Conservation (phyloP, 1,140 invertebrate genomes). For the Nebria ingens region DNA sequence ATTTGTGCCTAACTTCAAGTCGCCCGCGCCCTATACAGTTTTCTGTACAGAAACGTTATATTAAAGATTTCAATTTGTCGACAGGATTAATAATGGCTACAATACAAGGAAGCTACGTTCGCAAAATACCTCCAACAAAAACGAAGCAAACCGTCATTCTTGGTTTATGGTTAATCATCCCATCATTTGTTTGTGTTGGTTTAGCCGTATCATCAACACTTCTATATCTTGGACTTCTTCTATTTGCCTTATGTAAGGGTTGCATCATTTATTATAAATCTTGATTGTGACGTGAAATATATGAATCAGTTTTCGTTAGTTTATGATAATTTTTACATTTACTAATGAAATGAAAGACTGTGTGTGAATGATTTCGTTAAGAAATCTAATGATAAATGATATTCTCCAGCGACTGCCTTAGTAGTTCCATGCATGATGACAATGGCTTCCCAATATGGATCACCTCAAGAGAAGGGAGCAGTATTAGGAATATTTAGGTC, state of each 20-base stretch:
- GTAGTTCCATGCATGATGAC: slow-evolving; percentile 91
- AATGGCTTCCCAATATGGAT: slow-evolving; percentile 72
- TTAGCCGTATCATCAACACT: slow-evolving; percentile 39
- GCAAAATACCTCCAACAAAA: slow-evolving; percentile 64
- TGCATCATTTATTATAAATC: no score
- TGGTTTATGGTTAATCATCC: slow-evolving; percentile 78
- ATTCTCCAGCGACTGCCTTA: slow-evolving; percentile 75
- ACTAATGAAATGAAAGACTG: no score
- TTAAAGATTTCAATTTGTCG: slow-evolving; percentile 16
- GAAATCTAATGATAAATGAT: no score
- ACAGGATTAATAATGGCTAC: slow-evolving; percentile 74
- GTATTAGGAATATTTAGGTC: slow-evolving; percentile 91
- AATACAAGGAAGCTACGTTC: slow-evolving; percentile 82
- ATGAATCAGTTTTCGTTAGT: slow-evolving; percentile 13
- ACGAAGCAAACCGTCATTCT: slow-evolving; percentile 62
- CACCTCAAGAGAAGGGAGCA: slow-evolving; percentile 77
- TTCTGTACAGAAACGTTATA: neutral
- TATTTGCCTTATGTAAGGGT: slow-evolving; percentile 90
- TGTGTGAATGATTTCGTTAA: no score
- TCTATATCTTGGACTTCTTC: slow-evolving; percentile 70
- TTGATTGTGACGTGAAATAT: slow-evolving; percentile 11
- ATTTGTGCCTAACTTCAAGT: no score
- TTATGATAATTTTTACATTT: no score
- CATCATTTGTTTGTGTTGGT: slow-evolving; percentile 81
- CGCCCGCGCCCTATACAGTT: no score